These are phyloP conservation scores for Lysiphlebus fabarum DNA, from an alignment of 1,140 invertebrate genomes.

Conservation along the genomic window DNA sequence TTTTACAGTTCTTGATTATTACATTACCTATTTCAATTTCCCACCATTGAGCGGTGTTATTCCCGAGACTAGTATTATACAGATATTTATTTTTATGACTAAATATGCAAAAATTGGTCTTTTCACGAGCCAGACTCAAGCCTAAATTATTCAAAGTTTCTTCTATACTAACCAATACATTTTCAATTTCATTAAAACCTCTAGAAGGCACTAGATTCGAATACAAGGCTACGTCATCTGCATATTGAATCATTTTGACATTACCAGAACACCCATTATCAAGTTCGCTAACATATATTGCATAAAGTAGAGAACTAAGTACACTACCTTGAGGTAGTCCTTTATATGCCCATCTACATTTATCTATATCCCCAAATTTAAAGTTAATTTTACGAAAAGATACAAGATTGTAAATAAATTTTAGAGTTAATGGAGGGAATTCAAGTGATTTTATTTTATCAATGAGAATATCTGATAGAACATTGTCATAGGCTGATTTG, in stretches of 20 bases:
- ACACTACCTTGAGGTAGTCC: slow-evolving; percentile 14
- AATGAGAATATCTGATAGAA: too few species aligned
- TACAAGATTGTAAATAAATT: slow-evolving; percentile 13
- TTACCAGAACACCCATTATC: not conserved
- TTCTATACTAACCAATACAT: not conserved
- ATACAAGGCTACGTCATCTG: slow-evolving; percentile 18
- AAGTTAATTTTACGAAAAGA: not conserved
- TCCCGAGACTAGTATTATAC: not conserved
- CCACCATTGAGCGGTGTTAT: not conserved
- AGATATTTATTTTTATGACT: not conserved
- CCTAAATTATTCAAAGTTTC: not conserved
- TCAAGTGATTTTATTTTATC: too few species aligned
- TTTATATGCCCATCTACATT: not conserved
- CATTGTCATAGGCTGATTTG: too few species aligned
- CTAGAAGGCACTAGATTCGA: not conserved
- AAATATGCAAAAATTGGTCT: slow-evolving; percentile 5
- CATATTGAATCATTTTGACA: slow-evolving; percentile 15
- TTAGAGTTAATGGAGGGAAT: too few species aligned
- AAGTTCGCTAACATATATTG: not conserved
- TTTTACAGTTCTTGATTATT: not conserved
- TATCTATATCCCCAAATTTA: slow-evolving; percentile 5
- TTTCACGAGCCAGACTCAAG: not conserved
- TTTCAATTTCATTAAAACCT: not conserved
- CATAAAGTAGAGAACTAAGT: slow-evolving; percentile 4
- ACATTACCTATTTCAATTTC: not conserved